A percentile compares a stretch with the other conserved stretches of the same genome.
These are phyloP conservation scores for Ganaspis sp. DNA, from an alignment of 1,140 invertebrate genomes.

Conservation along the genomic window DNA sequence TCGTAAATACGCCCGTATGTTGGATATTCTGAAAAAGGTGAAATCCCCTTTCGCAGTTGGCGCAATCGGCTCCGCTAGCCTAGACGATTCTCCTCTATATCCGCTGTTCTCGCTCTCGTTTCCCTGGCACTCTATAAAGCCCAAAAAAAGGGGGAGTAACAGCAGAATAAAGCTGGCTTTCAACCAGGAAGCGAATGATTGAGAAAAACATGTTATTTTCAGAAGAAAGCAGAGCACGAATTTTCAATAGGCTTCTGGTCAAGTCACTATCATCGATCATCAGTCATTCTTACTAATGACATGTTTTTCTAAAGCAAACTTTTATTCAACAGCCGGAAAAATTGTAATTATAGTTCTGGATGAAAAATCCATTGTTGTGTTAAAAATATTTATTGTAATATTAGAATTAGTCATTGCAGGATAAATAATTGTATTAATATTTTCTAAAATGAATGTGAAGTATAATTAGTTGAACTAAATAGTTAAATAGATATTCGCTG, in stretches of 20 bases:
- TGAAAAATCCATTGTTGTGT: too few relatives aligned
- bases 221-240: slow-evolving; percentile 47
- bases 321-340: background rate
- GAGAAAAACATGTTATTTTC: slow-evolving; percentile 67
- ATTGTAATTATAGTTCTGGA: background rate
- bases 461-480: too few relatives aligned
- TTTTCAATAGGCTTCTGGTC: slow-evolving; percentile 52
- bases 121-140: background rate
- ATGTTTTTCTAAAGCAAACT: background rate
- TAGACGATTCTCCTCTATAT: background rate
- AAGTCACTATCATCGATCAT: slow-evolving; percentile 31
- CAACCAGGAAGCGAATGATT: slow-evolving; percentile 55
- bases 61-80: slow-evolving; percentile 53
- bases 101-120: too few relatives aligned
- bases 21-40: slow-evolving; percentile 63
- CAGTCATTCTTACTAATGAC: slow-evolving; percentile 42
- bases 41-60: slow-evolving; percentile 60
- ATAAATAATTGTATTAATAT: too few relatives aligned
- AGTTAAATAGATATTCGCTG: too few relatives aligned
- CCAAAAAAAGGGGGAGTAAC: slow-evolving; percentile 42
- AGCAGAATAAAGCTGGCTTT: slow-evolving; percentile 48
- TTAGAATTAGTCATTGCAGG: too few relatives aligned
- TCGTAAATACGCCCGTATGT: slow-evolving; percentile 75
- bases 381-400: too few relatives aligned
- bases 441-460: too few relatives aligned